These are phyloP conservation scores for Amiota communis DNA, from an alignment of 2,888 invertebrate genomes.

Conservation along the genomic window DNA sequence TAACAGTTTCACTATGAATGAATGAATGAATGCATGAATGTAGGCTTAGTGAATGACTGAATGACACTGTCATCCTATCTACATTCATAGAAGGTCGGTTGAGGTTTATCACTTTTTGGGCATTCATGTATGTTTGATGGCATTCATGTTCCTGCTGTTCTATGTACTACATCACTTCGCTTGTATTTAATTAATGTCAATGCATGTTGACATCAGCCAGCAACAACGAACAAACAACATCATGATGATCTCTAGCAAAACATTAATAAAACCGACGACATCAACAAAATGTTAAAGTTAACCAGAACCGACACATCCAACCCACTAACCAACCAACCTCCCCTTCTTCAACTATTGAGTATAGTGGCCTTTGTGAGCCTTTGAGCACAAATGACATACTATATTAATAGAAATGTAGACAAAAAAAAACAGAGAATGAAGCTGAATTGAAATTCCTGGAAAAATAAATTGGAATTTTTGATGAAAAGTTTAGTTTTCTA, in stretches of 20 bases:
- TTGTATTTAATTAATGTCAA: conserved; percentile 59
- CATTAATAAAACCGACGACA: conserved; percentile 7
- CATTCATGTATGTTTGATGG: conserved; percentile 11
- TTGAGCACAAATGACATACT: too few species aligned
- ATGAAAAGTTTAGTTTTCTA: too few species aligned
- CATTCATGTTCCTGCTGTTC: conserved; percentile 16
- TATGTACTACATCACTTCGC: conserved; percentile 48
- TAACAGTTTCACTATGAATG: conserved; percentile 49
- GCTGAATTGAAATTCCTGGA: too few species aligned
- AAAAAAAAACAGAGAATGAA: too few species aligned
- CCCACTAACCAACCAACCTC: too few species aligned
- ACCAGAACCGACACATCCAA: too few species aligned
- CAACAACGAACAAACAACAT: conserved; percentile 33
- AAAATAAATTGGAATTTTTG: too few species aligned
- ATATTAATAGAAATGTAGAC: too few species aligned
- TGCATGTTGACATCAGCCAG: conserved; percentile 58
- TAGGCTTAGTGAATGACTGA: neutral
- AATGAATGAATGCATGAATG: neutral
- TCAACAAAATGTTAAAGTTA: too few species aligned
- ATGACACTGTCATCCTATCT: neutral
- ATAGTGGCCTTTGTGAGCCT: too few species aligned
- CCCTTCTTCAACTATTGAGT: too few species aligned
- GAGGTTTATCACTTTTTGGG: neutral
- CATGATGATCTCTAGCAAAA: conserved; percentile 25
- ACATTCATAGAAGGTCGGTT: neutral